These are phyloP conservation scores for Casuarius casuarius DNA, from an alignment of 2,113 vertebrate species.

Conservation along the genomic window DNA sequence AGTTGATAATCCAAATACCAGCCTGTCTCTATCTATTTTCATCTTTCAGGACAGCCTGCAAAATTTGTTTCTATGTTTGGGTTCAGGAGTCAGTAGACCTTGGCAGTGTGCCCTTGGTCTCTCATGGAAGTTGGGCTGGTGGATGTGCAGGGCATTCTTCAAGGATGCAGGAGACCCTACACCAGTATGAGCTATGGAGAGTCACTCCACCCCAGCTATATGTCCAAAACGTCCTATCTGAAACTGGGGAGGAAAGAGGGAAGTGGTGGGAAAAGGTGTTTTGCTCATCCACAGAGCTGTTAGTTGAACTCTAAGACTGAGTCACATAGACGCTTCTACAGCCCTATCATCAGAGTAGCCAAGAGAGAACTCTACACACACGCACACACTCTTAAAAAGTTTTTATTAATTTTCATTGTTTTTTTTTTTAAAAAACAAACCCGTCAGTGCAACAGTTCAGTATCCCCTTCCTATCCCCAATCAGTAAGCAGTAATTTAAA, in stretches of 20 bases:
- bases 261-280: not conserved
- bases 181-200: not conserved
- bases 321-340: not conserved
- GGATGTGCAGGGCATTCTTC: not conserved
- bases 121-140: not conserved
- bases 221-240: not conserved
- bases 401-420: conserved; percentile 85
- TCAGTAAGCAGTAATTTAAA: conserved; percentile 79
- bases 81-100: not conserved
- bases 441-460: conserved; percentile 84
- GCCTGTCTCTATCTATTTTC: not conserved
- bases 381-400: conserved; percentile 79
- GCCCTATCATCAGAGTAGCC: not conserved
- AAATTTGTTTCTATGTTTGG: not conserved
- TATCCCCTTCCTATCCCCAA: conserved; percentile 76
- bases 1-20: not conserved
- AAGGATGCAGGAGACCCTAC: not conserved
- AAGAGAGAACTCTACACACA: conserved; percentile 60
- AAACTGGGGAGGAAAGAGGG: not conserved
- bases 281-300: not conserved
- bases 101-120: not conserved
- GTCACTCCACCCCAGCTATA: rapidly evolving
- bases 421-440: conserved; percentile 77
- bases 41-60: not conserved
- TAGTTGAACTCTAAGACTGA: not conserved